Base-by-base conservation (phyloP, 1,140 invertebrate species). In the Bombus haemorrhoidalis region DNA sequence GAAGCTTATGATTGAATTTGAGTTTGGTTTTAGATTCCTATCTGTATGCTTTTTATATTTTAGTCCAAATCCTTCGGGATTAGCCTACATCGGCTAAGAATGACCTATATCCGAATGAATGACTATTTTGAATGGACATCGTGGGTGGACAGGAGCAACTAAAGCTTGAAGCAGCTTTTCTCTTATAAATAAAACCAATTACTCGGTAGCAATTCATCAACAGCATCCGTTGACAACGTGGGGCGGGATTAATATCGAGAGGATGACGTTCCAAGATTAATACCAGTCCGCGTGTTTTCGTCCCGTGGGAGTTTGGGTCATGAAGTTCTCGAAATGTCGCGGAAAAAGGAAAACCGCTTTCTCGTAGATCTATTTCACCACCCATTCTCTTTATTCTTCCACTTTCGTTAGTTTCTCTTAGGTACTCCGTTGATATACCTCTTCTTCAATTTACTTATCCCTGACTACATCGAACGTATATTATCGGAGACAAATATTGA, bases 121-220 rank as follows among this genome's bases (percentile, higher is more conserved):
- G 47, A 34, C 32, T 37, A 57, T 59, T 57, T 22, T 47, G 39
- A 28, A 32, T 22, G 39, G 6, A 32, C 41, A 37, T 47, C 62
- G 47, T 41, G 41, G 74, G 68, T 66, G 75, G 57, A 77, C 75
- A 62, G 37, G 9, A 64, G 57, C 15, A 77, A 34, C 37, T 41
- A 37, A n/a, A 77, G n/a, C 57, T 77, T 13, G 57, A n/a, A 64
- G 9, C 57, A 12, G 28, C 6, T 25, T 9, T 34, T 75, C 37
- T 77, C 57, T 77, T 77, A 77, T 77, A 77, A 77, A 77, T 77
- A 77, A 77, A 77, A 41, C 57, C 75, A 77, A 77, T 77, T 77
- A 77, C 57, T 64, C 2, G 37, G 15, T 59, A 57, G 37, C 57
- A 77, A 77, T 77, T 77, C 75, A 77, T 77, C 75, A 77, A 62